Base-by-base conservation (phyloP, 1,140 invertebrate species). In the Gonioctena quinquepunctata region DNA sequence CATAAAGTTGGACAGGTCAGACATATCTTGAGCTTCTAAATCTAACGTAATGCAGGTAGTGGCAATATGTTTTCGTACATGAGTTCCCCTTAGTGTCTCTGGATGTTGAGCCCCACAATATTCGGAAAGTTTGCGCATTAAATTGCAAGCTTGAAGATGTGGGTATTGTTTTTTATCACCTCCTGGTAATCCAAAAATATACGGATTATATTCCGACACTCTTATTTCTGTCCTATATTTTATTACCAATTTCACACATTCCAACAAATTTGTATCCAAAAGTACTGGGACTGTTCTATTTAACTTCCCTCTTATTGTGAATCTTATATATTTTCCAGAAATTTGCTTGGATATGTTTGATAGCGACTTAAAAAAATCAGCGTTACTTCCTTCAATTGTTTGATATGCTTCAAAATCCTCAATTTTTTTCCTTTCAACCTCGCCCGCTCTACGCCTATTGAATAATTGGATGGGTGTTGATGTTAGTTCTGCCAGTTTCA, bases 61-160 rank as follows among this genome's bases (percentile, higher is more conserved):
- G 8, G 67, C 67, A 16, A 68, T 63, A 42, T 68, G 59, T 27
- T 68, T 68, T 18, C 59, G 33, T 18, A 63, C 28, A 5, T 68
- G 22, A 21, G 67, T 68, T 25, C 57, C 67, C 16, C 67, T 16
- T n/a, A 68, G 42, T 52, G 33, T 50, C 19, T 48, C 33, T 7
- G 67, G 67, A n/a, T 62, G 57, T 19, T 11, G 57, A 16, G 67
- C 67, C 16, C 59, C 59, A 62, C 67, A 68, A 7, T 13, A 23
- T 52, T 61, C 21, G 22, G 67, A 50, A 50, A 52, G 62, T 68
- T 62, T 61, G 48, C 59, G 60, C 42, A 68, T 62, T 52, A 63
- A 54, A 63, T 2, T 16, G 22, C 67, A 68, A 27, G 67, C 67
- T 60, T 33, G 21, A 16, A 63, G 26, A 63, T 68, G 26, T 4